Evolutionary conservation across 2,113 vertebrate genomes (phyloP).

Genomic region (Fulmarus glacialis): DNA sequence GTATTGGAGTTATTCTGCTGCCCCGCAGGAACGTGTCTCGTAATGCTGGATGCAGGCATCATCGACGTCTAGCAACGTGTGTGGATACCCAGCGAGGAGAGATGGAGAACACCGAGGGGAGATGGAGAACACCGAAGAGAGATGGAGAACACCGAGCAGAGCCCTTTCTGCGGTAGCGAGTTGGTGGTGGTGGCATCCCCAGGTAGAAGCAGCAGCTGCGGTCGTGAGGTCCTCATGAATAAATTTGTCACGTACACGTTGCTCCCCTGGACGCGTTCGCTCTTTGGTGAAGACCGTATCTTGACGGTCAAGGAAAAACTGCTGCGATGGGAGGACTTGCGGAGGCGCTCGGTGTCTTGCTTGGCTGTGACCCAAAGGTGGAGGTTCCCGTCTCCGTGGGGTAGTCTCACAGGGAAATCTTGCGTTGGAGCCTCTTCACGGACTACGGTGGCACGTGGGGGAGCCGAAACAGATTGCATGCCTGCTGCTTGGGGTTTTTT

Average conservation of each 20-base stretch:
- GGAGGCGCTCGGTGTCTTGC: background rate
- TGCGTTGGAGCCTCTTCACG: background rate
- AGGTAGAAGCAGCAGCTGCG: background rate
- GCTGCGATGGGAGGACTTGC: background rate
- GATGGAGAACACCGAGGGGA: background rate
- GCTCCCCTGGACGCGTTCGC: fast-evolving
- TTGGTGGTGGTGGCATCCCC: background rate
- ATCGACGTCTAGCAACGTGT: fast-evolving
- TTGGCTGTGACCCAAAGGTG: background rate
- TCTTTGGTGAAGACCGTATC: background rate
- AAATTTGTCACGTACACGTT: fast-evolving
- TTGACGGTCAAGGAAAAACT: background rate
- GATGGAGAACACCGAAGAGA: background rate
- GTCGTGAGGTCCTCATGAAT: fast-evolving
- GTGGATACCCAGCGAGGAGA: background rate
- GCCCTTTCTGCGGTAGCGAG: fast-evolving
- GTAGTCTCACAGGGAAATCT: background rate
- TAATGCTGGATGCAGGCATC: background rate
- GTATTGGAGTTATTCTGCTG: background rate
- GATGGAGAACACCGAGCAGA: background rate
- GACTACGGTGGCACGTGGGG: fast-evolving
- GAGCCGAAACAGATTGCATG: background rate
- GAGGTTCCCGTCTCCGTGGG: background rate
- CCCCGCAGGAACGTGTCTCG: background rate
- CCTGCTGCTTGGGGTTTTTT: background rate